Evolutionary conservation across 2,888 invertebrate genomes (phyloP), one percentile per base, ranked within the genome.

Genomic region (Lysandra bellargus): DNA sequence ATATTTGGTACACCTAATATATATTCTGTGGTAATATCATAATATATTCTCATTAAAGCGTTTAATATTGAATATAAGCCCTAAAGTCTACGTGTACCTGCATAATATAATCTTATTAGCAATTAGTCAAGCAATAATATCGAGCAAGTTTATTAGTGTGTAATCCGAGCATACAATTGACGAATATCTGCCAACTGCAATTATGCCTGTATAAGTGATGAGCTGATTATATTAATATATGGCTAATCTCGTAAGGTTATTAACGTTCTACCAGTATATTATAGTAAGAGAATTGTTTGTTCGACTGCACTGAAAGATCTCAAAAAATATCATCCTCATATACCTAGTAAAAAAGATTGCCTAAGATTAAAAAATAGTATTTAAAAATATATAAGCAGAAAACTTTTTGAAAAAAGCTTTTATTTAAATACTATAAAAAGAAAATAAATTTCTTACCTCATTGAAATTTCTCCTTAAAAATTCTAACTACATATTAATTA

Each of bases 71-170:
- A 69, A 17, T 14, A 12, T 57, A 57, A 57, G 53, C 69, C 64
- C 9, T 64, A 64, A 3, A n/a, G 3, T 64, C 23, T 69, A 33
- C 69, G 69, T 69, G 69, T 69, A 69, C 69, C 69, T 33, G 69
- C 69, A 69, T 69, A 69, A 69, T 37, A 69, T 69, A 33, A 69
- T 69, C 69, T 14, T 69, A 69, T 37, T 69, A 69, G 69, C 69
- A 69, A 69, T 69, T 69, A 69, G 69, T 64, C 64, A 64, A 30
- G 64, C 64, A 64, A 69, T 33, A 69, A 33, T 33, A 69, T 69
- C 69, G 69, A 69, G 12, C 69, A 33, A 33, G 69, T 69, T 69
- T 33, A 69, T 69, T 69, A 69, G 6, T 23, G 12, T 69, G 69
- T 69, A 69, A 69, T 69, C 69, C 69, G 12, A 33, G 69, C 69